Percentiles rank a stretch among this genome's conserved stretches.
Conservation (phyloP, 2,797 vertebrate genomes). For the Pipistrellus pipistrellus region DNA sequence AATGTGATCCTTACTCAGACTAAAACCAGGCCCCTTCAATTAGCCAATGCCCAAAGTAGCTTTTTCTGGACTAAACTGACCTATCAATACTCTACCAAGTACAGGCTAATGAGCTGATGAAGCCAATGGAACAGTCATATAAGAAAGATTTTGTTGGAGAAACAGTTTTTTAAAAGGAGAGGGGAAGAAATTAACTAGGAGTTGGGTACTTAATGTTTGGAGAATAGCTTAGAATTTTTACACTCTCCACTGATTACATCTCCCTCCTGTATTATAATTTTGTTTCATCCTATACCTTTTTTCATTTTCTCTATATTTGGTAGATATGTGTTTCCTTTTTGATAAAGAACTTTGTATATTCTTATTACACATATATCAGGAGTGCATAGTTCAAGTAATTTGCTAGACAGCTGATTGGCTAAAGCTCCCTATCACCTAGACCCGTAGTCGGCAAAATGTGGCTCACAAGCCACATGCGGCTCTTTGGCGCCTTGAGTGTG, state of each 20-base stretch:
- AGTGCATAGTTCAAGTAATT: background rate
- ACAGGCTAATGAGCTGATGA: background rate
- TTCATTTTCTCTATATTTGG: conserved; percentile 25
- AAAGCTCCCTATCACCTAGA: background rate
- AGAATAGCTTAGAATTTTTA: conserved; percentile 16
- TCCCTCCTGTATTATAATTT: background rate
- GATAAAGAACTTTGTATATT: background rate
- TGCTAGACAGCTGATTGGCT: background rate
- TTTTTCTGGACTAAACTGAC: background rate
- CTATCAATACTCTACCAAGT: background rate
- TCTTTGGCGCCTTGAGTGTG: no score
- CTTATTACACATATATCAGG: background rate
- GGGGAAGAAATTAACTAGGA: background rate
- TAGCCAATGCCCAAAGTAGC: background rate
- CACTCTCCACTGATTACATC: background rate
- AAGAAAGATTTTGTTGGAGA: background rate
- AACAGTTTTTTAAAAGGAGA: background rate
- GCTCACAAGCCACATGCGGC: no score
- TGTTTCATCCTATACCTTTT: background rate
- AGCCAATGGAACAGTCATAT: background rate
- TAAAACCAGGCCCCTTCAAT: background rate
- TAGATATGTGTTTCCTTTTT: background rate
- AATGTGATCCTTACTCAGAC: background rate
- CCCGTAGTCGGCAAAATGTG: no score
- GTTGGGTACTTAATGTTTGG: background rate